These are phyloP conservation scores for Imbricaverruca yamaguchii DNA, from an alignment of 2,888 invertebrate species.

Conservation along the genomic window DNA sequence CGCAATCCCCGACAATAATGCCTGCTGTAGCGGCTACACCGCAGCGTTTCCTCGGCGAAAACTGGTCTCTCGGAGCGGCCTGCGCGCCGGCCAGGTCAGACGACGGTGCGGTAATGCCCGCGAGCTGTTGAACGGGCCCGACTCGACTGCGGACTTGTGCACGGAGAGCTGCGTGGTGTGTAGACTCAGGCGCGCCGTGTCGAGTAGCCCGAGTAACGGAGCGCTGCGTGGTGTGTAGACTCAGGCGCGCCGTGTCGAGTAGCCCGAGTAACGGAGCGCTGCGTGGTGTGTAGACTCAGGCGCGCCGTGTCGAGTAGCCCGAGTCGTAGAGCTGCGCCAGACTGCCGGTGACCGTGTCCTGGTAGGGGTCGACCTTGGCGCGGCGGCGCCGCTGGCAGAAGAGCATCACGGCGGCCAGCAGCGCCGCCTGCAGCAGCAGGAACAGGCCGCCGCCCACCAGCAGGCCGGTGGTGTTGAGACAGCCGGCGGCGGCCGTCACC, in stretches of 20 bases:
- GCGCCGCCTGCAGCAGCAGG: conserved; percentile 74
- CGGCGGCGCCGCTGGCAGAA: conserved; percentile 62
- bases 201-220: conserved; percentile 38
- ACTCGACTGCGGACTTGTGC: no score
- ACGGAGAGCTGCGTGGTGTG: no score
- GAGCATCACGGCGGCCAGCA: conserved; percentile 81
- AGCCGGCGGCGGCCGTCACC: conserved; percentile 42
- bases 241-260: no score
- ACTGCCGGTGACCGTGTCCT: conserved; percentile 53
- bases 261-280: conserved; percentile 39
- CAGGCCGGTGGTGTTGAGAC: conserved; percentile 69
- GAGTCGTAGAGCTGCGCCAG: conserved; percentile 82
- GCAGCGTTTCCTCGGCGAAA: no score
- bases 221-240: conserved; percentile 39
- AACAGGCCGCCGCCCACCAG: conserved; percentile 79
- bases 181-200: no score
- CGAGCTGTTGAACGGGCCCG: no score
- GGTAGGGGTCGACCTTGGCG: conserved; percentile 53
- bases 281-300: background rate
- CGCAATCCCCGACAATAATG: no score
- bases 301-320: conserved; percentile 30
- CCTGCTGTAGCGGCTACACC: no score
- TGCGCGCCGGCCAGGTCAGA: no score
- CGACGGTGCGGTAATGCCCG: no score
- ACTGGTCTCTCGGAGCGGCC: no score